Evolutionary conservation across 2,888 invertebrate genomes (phyloP).

Genomic region (Cephus pygmeus): DNA sequence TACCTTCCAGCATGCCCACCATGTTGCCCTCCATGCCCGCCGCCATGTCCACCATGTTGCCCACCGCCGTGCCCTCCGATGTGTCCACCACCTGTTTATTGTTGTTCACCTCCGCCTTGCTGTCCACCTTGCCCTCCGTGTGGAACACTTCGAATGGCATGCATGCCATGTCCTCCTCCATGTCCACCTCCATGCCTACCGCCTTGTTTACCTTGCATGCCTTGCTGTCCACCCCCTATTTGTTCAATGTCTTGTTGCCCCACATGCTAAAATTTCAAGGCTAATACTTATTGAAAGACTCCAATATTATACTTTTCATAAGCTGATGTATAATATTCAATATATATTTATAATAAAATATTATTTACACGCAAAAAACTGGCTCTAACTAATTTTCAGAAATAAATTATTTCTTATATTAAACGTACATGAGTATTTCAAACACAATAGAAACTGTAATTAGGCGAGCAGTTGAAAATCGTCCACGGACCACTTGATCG

Average conservation of each 20-base stretch:
- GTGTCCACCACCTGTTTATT: slow-evolving; percentile 13
- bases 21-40: slow-evolving; percentile 58
- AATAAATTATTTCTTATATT: no score
- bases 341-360: no score
- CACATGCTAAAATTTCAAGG: slow-evolving; percentile 6
- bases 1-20: slow-evolving; percentile 51
- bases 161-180: slow-evolving; percentile 17
- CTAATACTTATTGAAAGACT: no score
- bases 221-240: slow-evolving; percentile 17
- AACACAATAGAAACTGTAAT: no score
- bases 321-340: no score
- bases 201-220: slow-evolving; percentile 11
- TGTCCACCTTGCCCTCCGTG: slow-evolving; percentile 24
- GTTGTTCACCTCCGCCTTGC: slow-evolving; percentile 2
- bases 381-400: no score
- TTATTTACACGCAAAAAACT: no score
- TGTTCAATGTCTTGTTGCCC: slow-evolving; percentile 13
- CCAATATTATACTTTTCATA: no score
- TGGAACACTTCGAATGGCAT: slow-evolving; percentile 5
- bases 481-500: no score
- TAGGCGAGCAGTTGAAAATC: no score
- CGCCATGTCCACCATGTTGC: slow-evolving; percentile 3
- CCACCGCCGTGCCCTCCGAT: slow-evolving; percentile 7
- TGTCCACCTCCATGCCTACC: slow-evolving; percentile 23
- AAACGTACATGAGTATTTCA: no score